Evolutionary conservation across 2,797 vertebrate genomes (phyloP).

Genomic region (Chaetodon trifasciatus): DNA sequence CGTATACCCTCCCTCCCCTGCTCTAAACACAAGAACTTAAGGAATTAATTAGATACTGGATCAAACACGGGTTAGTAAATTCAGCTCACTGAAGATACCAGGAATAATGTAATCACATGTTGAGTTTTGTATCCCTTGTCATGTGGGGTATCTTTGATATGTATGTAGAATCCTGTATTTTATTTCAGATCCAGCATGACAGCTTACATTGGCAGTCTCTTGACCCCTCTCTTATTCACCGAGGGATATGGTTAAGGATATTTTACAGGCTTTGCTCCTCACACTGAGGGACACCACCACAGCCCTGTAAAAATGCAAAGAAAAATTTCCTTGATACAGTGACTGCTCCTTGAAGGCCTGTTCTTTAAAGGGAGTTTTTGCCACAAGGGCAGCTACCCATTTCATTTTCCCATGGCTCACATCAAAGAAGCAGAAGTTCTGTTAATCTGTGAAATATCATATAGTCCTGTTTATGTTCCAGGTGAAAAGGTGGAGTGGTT

Average conservation of each 20-base stretch:
- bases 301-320: slow-evolving; percentile 35
- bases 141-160: slow-evolving; percentile 47
- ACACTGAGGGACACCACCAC: slow-evolving; percentile 36
- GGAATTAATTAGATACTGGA: slow-evolving; percentile 84
- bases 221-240: slow-evolving; percentile 43
- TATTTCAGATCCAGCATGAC: slow-evolving; percentile 42
- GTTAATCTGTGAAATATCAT: slow-evolving; percentile 38
- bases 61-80: slow-evolving; percentile 77
- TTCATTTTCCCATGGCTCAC: slow-evolving; percentile 47
- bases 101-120: slow-evolving; percentile 39
- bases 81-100: slow-evolving; percentile 52
- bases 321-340: slow-evolving; percentile 37
- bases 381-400: slow-evolving; percentile 41
- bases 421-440: slow-evolving; percentile 47
- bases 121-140: slow-evolving; percentile 34
- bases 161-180: slow-evolving; percentile 19
- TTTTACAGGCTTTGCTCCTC: slow-evolving; percentile 46
- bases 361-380: slow-evolving; percentile 44
- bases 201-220: slow-evolving; percentile 38
- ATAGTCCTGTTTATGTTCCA: slow-evolving; percentile 28
- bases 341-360: slow-evolving; percentile 39
- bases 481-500: slow-evolving; percentile 29
- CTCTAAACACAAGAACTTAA: slow-evolving; percentile 83
- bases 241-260: slow-evolving; percentile 31
- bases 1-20: slow-evolving; percentile 53